These are phyloP conservation scores for Xylocopa sonorina DNA, from an alignment of 1,140 invertebrate species.

Conservation along the genomic window DNA sequence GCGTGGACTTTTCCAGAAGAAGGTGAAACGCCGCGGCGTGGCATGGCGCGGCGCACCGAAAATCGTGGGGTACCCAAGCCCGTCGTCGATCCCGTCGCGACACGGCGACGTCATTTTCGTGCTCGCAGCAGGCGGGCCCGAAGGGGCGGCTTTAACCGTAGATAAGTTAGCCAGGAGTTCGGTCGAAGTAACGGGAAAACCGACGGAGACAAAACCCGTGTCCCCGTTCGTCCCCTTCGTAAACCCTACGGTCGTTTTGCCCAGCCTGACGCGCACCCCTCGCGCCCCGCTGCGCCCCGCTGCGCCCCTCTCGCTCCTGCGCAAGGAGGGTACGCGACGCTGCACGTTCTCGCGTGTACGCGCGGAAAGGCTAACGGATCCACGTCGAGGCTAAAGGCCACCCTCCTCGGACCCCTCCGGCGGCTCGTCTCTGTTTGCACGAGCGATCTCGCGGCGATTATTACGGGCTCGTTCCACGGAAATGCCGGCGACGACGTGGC, in stretches of 20 bases:
- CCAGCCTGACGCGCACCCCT: background rate
- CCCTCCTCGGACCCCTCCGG: background rate
- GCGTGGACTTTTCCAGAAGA: background rate
- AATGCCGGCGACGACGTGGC: conserved; percentile 30
- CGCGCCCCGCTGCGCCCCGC: too few relatives aligned
- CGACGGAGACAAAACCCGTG: conserved; percentile 34
- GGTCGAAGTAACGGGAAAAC: conserved; percentile 53
- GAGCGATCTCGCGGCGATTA: conserved; percentile 52
- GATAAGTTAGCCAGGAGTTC: conserved; percentile 51
- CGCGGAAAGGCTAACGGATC: conserved; percentile 53
- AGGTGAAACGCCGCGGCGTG: background rate
- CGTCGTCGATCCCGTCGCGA: conserved; percentile 41
- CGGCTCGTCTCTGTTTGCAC: conserved; percentile 43
- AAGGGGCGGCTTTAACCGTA: conserved; percentile 52
- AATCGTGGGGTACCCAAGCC: background rate
- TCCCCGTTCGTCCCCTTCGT: background rate
- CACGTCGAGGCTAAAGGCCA: conserved; percentile 29
- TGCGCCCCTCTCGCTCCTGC: background rate
- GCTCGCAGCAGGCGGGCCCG: conserved; percentile 45
- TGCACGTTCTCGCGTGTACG: conserved; percentile 3
- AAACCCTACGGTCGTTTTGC: background rate
- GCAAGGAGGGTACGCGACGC: conserved; percentile 19
- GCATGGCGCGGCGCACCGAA: background rate
- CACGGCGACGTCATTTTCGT: conserved; percentile 49
- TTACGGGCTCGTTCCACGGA: conserved; percentile 48